These are phyloP conservation scores for Endomychus coccineus DNA, from an alignment of 2,888 invertebrate genomes.

Conservation along the genomic window DNA sequence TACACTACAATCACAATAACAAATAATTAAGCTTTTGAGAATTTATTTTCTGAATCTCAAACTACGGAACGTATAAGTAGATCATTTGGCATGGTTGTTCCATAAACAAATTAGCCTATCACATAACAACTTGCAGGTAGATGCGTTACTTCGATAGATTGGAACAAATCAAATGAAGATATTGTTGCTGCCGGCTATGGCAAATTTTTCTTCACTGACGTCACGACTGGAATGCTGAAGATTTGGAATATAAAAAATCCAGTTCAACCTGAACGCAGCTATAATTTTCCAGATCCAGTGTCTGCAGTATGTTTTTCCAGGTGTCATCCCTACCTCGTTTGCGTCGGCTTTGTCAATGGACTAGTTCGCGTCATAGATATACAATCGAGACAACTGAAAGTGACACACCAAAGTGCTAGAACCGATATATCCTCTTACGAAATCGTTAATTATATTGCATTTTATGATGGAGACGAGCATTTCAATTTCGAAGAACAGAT, in stretches of 20 bases:
- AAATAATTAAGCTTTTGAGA: too few species aligned
- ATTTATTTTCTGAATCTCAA: too few species aligned
- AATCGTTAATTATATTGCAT: constrained; percentile 28
- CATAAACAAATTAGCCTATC: too few species aligned
- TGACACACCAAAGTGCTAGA: constrained; percentile 16
- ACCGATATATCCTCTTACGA: constrained; percentile 23
- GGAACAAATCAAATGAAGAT: constrained; percentile 61
- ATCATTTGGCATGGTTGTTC: too few species aligned
- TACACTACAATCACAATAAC: too few species aligned
- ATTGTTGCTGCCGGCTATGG: constrained; percentile 73
- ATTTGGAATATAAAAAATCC: constrained; percentile 81
- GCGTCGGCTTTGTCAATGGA: constrained; percentile 69
- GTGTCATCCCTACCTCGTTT: constrained; percentile 62
- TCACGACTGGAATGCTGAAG: constrained; percentile 56
- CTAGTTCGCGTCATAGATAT: constrained; percentile 50
- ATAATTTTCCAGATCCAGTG: constrained; percentile 55
- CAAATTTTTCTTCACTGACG: constrained; percentile 52
- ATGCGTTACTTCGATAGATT: constrained; percentile 57
- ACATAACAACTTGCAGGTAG: constrained; percentile 42
- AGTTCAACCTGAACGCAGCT: constrained; percentile 63
- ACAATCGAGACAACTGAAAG: constrained; percentile 10
- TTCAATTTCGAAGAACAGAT: constrained; percentile 16
- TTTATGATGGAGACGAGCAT: constrained; percentile 25
- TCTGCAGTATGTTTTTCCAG: constrained; percentile 65
- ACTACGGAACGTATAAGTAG: too few species aligned